A percentile compares a stretch with the other conserved stretches of the same genome.
phyloP scores from a whole-genome alignment of 1,140 invertebrate genomes.

The Lordiphosa stackelbergi region DNA sequence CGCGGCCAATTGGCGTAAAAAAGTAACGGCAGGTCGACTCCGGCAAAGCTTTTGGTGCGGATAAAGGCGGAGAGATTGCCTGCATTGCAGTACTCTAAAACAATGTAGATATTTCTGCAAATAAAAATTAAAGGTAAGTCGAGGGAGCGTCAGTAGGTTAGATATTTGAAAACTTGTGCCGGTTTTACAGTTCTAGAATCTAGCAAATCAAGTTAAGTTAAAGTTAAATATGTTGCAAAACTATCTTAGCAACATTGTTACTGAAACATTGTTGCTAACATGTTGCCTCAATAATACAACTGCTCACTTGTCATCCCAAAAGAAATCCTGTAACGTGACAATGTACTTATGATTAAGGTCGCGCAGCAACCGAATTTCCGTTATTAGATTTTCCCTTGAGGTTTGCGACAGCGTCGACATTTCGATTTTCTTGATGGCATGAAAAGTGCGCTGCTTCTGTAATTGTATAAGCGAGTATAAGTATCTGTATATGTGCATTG shows the following conservation, averaged over 20 bases:
- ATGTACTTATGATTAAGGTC: constrained; percentile 88
- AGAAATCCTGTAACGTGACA: constrained; percentile 90
- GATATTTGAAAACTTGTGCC: no score
- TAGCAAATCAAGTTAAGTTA: no score
- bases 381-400: constrained; percentile 89
- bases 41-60: constrained; percentile 83
- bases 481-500: neutral
- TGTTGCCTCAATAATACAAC: no score
- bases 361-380: constrained; percentile 91
- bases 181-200: no score
- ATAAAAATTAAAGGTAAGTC: constrained; percentile 11
- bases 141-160: no score
- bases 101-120: constrained; percentile 88
- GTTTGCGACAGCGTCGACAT: constrained; percentile 85
- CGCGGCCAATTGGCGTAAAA: constrained; percentile 88
- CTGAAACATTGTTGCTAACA: neutral
- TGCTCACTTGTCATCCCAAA: constrained; percentile 86
- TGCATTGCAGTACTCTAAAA: constrained; percentile 92
- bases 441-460: constrained; percentile 61
- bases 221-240: no score
- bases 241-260: neutral
- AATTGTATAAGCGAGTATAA: constrained; percentile 12
- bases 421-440: constrained; percentile 87
- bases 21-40: constrained; percentile 88
- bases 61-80: constrained; percentile 92